Evolutionary conservation across 1,140 invertebrate species (phyloP).

Genomic region (Episyrphus balteatus): DNA sequence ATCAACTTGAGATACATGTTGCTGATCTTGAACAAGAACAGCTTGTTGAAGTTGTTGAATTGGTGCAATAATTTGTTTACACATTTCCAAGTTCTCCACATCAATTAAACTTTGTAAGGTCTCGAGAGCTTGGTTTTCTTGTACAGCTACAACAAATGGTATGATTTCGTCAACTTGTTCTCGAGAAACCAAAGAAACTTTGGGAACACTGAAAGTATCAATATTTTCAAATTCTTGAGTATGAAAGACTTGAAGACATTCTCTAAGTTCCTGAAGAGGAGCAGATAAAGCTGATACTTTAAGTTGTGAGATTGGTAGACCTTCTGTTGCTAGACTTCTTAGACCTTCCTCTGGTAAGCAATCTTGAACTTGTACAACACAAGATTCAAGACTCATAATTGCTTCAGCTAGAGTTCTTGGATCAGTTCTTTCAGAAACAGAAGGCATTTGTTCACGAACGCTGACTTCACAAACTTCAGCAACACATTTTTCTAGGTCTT

Average conservation of each 20-base stretch:
- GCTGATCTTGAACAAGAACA: constrained; percentile 5
- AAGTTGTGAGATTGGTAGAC: constrained; percentile 14
- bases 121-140: constrained; percentile 11
- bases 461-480: constrained; percentile 19
- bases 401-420: constrained; percentile 24
- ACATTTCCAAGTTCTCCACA: background rate
- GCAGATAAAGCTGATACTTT: constrained; percentile 15
- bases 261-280: constrained; percentile 19
- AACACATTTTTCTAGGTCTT: constrained; percentile 17
- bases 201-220: background rate
- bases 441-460: constrained; percentile 10
- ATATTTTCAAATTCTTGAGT: constrained; percentile 8
- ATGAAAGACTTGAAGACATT: constrained; percentile 8
- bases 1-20: constrained; percentile 10
- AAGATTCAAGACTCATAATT: constrained; percentile 22
- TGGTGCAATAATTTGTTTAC: constrained; percentile 8
- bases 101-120: constrained; percentile 6
- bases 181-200: background rate
- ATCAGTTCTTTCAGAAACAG: constrained; percentile 17
- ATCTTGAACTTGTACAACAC: constrained; percentile 27
- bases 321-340: constrained; percentile 20
- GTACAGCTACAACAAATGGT: constrained; percentile 5
- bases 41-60: constrained; percentile 12
- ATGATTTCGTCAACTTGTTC: constrained; percentile 5
- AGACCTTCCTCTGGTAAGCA: constrained; percentile 20